Evolutionary conservation across 2,888 invertebrate species (phyloP).

Genomic region (Taenaris catops): DNA sequence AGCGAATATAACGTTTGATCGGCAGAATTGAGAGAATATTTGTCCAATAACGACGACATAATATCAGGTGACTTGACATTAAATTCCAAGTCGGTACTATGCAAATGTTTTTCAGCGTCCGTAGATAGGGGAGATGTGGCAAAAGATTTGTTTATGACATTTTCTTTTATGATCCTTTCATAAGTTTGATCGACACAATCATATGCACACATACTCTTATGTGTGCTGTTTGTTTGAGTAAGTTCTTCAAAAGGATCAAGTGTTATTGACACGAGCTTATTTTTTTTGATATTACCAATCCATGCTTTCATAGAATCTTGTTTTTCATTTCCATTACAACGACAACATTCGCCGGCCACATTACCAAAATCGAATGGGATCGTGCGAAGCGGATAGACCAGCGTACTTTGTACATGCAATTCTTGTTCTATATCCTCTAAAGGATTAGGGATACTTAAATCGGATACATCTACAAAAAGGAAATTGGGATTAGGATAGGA

Average conservation of each 20-base stretch:
- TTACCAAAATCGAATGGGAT: constrained; percentile 2
- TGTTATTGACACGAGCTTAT: neutral
- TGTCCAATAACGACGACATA: constrained; percentile 24
- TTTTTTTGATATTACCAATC: constrained; percentile 1
- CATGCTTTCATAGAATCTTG: neutral
- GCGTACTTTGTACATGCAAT: constrained; percentile 6
- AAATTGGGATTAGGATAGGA: constrained; percentile 12
- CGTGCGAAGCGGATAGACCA: constrained; percentile 16
- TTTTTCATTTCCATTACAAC: neutral
- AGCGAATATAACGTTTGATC: constrained; percentile 1
- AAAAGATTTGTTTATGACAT: constrained; percentile 25
- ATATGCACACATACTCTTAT: constrained; percentile 43
- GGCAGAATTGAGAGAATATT: constrained; percentile 26
- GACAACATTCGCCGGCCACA: neutral
- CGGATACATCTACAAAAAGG: constrained; percentile 33
- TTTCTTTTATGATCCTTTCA: neutral
- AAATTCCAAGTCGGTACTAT: constrained; percentile 40
- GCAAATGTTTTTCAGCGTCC: constrained; percentile 42
- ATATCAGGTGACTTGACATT: constrained; percentile 26
- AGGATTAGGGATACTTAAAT: constrained; percentile 26
- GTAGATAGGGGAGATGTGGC: constrained; percentile 30
- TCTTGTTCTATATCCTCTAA: constrained; percentile 11
- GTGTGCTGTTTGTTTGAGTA: constrained; percentile 2
- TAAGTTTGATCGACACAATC: constrained; percentile 33
- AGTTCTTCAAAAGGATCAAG: neutral